A percentile compares a stretch with the other conserved stretches of the same genome.
These are phyloP conservation scores for Protobothrops flavoviridis DNA, from an alignment of 2,113 vertebrate genomes.

Conservation along the genomic window DNA sequence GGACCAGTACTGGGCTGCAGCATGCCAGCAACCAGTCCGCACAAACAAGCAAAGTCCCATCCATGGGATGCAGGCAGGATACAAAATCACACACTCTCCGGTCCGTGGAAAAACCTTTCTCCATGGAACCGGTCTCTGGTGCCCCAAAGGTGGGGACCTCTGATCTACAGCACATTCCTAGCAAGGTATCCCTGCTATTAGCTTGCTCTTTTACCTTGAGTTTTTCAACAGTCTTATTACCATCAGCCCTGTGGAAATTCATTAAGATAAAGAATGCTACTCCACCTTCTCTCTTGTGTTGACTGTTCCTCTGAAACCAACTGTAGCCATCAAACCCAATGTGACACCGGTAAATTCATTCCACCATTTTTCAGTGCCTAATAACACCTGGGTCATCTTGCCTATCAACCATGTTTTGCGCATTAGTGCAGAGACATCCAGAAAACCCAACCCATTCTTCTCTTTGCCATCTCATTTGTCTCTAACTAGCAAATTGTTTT, in stretches of 20 bases:
- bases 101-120: too few relatives aligned
- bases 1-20: too few relatives aligned
- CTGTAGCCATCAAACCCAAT: background rate
- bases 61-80: too few relatives aligned
- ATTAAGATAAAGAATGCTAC: background rate
- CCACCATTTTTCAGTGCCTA: background rate
- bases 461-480: background rate
- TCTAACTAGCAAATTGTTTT: background rate
- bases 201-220: background rate
- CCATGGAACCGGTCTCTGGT: too few relatives aligned
- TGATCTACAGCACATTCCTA: background rate
- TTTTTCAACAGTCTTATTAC: background rate
- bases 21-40: too few relatives aligned
- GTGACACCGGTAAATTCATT: background rate
- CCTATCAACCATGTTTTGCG: background rate
- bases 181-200: background rate
- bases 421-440: background rate
- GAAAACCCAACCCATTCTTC: background rate
- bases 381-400: background rate
- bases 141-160: too few relatives aligned
- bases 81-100: too few relatives aligned
- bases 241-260: background rate
- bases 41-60: too few relatives aligned
- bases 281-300: background rate
- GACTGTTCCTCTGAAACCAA: background rate